Evolutionary conservation across 2,888 invertebrate species (phyloP), one percentile per base, ranked within the genome.

Genomic region (Heliconius sara): DNA sequence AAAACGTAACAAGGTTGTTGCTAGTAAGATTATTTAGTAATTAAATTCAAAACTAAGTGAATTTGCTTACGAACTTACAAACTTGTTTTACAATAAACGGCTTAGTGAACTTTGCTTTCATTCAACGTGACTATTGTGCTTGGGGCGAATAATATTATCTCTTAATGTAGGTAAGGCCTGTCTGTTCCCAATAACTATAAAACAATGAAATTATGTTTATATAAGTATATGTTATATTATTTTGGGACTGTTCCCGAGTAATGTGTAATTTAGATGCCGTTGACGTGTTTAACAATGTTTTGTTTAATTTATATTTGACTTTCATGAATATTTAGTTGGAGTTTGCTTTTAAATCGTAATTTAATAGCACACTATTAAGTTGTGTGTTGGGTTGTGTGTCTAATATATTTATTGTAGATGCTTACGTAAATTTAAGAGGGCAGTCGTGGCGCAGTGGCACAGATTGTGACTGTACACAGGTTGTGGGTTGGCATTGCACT

Each of bases 1-100:
- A 85, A 85, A 88, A 88, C 86, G 84, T 85, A 85, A 85, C 85
- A 81, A 90, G 91, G 87, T 91, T 92, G 87, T 86, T 86, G 89
- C 90, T 89, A 39, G 39, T 9, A 88, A 90, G 91, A 93, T 90
- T 52, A 52, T 52, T 52, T 22, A 52, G 90, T 91, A 91, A 93
- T 93, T 92, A 93, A 91, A 89, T 91, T 87, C 87, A 87, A 81
- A 92, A 93, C 90, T 91, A 92, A 92, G 91, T 90, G 90, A 91
- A 92, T 92, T 52, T 92, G 90, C 91, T 91, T 88, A 87, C 90
- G 90, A 91, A 92, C 90, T 93, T 89, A 87, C 86, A 86, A 90
- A 92, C 91, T 93, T 92, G 92, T 92, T 93, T 87, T 88, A 89
- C 91, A 89, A 89, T 91, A 91, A 93, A 90, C 89, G 88, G 87